phyloP scores from a whole-genome alignment of 2,113 vertebrate species.

The Salvelinus fontinalis region DNA sequence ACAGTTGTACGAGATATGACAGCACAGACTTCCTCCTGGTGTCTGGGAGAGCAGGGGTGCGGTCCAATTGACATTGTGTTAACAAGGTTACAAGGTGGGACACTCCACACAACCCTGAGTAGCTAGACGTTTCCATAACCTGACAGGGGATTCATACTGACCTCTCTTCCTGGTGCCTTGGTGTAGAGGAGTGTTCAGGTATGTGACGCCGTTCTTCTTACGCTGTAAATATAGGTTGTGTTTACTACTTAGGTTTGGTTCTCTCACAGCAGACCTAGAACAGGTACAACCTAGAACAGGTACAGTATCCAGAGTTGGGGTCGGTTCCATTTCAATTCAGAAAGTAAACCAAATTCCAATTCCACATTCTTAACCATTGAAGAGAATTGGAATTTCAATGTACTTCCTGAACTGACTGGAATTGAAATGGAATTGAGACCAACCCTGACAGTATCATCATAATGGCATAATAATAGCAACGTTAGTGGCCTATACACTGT shows the following conservation, averaged over 20 bases:
- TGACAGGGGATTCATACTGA: slow-evolving; percentile 55
- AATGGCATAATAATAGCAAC: too few relatives aligned
- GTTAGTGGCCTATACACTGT: slow-evolving; percentile 23
- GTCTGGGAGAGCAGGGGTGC: too few relatives aligned
- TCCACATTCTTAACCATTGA: too few relatives aligned
- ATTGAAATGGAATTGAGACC: too few relatives aligned
- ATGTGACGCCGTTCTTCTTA: slow-evolving; percentile 87
- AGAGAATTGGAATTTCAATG: too few relatives aligned
- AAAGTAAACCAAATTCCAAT: not conserved
- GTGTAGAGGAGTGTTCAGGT: slow-evolving; percentile 87
- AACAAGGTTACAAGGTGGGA: not conserved
- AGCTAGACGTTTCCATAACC: not conserved
- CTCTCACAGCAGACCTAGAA: not conserved
- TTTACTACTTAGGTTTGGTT: not conserved
- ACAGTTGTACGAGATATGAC: not conserved
- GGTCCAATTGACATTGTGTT: not conserved
- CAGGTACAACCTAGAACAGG: too few relatives aligned
- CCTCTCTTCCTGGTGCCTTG: slow-evolving; percentile 87
- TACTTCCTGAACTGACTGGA: too few relatives aligned
- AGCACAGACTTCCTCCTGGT: not conserved
- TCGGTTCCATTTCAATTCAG: not conserved
- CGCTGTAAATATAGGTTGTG: slow-evolving; percentile 68
- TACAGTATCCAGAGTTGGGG: too few relatives aligned
- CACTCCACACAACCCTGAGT: not conserved
- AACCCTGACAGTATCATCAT: too few relatives aligned